Evolutionary conservation across 2,888 invertebrate species (phyloP), one percentile per base, ranked within the genome.

Genomic region (Mechanitis mazaeus): DNA sequence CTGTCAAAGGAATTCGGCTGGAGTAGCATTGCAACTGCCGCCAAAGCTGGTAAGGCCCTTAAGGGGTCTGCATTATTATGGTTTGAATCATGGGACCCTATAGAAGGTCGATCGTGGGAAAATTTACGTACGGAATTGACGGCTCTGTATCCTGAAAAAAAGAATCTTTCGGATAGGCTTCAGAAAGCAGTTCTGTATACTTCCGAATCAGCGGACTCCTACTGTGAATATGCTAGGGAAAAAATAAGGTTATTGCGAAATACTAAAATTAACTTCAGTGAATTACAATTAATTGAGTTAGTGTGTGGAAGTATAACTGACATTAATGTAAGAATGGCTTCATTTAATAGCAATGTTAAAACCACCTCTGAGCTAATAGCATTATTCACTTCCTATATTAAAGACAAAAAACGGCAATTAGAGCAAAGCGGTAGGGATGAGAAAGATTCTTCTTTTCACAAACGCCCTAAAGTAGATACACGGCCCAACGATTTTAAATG

Each of bases 191-290:
- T 69, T 6, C 11, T 59, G 7, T 70, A 62, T 56, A 54, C 58
- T 2, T 72, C 71, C 1, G 69, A 70, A 1, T 42, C 42, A 7
- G 63, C 66, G 6, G 64, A 69, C n/a, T 55, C 69, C 1, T 69
- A 69, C 60, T 63, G 68, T 56, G 70, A 69, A 63, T 70, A 70
- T 56, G 70, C 70, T 3, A 66, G 70, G 53, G 69, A 71, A 61
- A 69, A 70, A 59, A 2, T 69, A 12, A 59, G 69, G 38, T 59
- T 71, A 9, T 57, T 67, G 9, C 58, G 59, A 7, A 63, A 46
- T 47, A 65, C 68, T 0, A 71, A 66, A 54, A 50, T 68, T 7
- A 2, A 33, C 46, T 69, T 69, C 56, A 63, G 67, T 11, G 64
- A 69, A 2, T 12, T 7, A 71, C 20, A 20, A 50, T 45, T 69